phyloP scores from a whole-genome alignment of 2,113 vertebrate genomes.

The Cyanistes caeruleus region DNA sequence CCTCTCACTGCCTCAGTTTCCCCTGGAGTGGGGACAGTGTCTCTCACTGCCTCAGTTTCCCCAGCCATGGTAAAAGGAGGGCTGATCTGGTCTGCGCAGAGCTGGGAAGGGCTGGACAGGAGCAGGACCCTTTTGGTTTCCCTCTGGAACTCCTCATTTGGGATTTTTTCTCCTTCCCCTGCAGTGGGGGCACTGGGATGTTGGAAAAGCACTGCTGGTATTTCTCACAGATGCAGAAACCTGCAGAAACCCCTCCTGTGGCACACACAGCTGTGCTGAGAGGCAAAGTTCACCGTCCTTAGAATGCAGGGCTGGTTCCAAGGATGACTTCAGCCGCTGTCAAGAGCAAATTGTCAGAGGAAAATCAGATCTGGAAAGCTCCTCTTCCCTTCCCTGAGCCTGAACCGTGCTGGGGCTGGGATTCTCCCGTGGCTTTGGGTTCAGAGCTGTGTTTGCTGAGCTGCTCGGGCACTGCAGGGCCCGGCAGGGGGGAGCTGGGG shows the following conservation, averaged over 20 bases:
- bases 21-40: background rate
- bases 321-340: constrained; percentile 29
- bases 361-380: constrained; percentile 17
- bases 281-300: background rate
- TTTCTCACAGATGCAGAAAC: background rate
- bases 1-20: background rate
- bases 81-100: background rate
- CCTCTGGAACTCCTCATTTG: background rate
- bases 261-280: background rate
- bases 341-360: background rate
- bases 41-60: background rate
- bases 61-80: background rate
- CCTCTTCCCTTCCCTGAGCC: background rate
- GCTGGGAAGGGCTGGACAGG: background rate
- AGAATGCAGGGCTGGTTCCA: background rate
- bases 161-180: background rate
- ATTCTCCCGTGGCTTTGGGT: background rate
- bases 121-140: background rate
- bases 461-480: background rate
- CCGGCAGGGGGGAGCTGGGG: background rate
- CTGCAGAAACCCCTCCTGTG: background rate
- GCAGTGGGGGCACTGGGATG: rapidly evolving
- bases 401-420: background rate
- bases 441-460: background rate
- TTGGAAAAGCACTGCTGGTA: rapidly evolving